Conservation (phyloP, 64 coral and sea anemone species). For the Dendronephthya gigantea region DNA sequence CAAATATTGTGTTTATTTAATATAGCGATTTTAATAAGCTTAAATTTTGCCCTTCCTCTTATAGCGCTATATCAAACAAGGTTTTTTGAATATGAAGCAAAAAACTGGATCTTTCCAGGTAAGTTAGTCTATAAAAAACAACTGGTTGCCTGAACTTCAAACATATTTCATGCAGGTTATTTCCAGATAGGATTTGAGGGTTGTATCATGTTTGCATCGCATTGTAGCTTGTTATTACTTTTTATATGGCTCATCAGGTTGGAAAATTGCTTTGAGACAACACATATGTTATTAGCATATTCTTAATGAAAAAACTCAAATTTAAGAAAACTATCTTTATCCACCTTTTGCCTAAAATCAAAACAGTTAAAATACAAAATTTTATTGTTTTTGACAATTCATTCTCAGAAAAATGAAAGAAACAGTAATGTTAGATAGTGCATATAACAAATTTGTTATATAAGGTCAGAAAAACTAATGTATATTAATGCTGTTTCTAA, state of each 20-base stretch:
- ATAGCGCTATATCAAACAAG: neutral
- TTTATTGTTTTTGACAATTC: neutral
- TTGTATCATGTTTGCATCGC: neutral
- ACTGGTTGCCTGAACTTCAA: neutral
- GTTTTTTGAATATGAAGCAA: slow-evolving; percentile 11
- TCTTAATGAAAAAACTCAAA: neutral
- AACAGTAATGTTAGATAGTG: neutral
- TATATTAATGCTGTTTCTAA: neutral
- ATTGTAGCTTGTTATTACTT: neutral
- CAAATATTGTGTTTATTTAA: neutral
- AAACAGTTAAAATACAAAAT: neutral
- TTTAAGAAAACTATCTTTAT: neutral
- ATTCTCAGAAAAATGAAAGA: neutral
- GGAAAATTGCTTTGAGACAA: neutral
- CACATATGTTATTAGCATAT: neutral
- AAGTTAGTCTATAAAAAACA: neutral
- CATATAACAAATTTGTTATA: neutral
- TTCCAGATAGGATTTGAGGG: neutral
- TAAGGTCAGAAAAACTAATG: neutral
- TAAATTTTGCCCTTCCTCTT: slow-evolving; percentile 2
- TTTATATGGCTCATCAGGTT: neutral
- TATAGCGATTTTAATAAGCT: neutral
- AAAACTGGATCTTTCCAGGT: slow-evolving; percentile 7
- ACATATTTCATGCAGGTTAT: neutral
- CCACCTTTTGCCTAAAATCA: too few species aligned